Evolutionary conservation across 2,113 vertebrate genomes (phyloP), one percentile per base, ranked within the genome.

Genomic region (Choloepus hoffmanni): DNA sequence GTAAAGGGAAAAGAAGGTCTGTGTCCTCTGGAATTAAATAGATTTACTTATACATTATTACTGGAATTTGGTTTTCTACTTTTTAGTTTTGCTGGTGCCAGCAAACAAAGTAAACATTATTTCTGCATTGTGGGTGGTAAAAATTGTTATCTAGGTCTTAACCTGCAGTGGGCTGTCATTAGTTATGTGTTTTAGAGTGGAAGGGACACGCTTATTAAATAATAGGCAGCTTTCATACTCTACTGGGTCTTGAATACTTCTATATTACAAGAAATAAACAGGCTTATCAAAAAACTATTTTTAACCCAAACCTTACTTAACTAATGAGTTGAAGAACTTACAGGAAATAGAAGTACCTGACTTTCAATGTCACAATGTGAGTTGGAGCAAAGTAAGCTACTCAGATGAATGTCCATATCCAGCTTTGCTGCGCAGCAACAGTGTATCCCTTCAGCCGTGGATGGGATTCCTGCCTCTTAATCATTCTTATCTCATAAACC

Each of bases 1-100:
- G 40, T 7, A 6, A 85, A 86, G 40, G 78, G 13, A 36, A 78
- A 70, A 43, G 33, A 81, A 93, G 26, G 48, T 26, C 24, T 63
- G 5, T n/a, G 7, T 83, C 45, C 81, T 94, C 77, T 60, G 68
- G 45, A 63, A 90, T 96, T 82, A 90, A 90, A 85, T 81, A 33
- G 36, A 70, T 81, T 60, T 76, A 55, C 45, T 65, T 3, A 1
- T 26, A 48, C 53, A 84, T 78, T 90, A 43, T 48, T 90, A 28
- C 36, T 74, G 36, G 50, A 48, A 70, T 73, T 78, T 15, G 1
- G 83, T 76, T 93, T 95, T 88, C 26, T 48, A 9, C 76, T 50
- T 87, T 78, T 18, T 70, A 15, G 36, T 85, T 89, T 85, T 92
- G 65, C 50, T 19, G 0, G 12, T 78, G 48, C 89, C 43, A 13